phyloP scores from a whole-genome alignment of 2,888 invertebrate genomes.

The Scrobipalpa atriplicella region DNA sequence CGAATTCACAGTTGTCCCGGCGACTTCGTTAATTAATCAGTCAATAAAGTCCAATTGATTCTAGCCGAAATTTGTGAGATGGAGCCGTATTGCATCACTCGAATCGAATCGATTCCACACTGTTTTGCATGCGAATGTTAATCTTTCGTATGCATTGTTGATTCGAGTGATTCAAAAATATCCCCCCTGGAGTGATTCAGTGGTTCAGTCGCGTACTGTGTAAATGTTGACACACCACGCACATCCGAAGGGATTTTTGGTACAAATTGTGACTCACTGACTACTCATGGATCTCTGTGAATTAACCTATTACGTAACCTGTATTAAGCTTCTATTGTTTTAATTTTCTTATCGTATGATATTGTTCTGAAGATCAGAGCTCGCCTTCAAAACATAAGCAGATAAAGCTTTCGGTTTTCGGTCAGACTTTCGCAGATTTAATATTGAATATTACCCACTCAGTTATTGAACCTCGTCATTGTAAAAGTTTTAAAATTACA shows the following conservation, averaged over 20 bases:
- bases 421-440: too few relatives aligned
- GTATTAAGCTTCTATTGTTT: conserved; percentile 45
- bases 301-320: conserved; percentile 45
- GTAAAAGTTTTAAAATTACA: too few relatives aligned
- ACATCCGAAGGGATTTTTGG: conserved; percentile 44
- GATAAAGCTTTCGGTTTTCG: too few relatives aligned
- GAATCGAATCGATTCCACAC: too few relatives aligned
- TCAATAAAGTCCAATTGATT: conserved; percentile 67
- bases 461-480: too few relatives aligned
- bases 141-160: too few relatives aligned
- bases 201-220: conserved; percentile 49
- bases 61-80: conserved; percentile 3
- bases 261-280: conserved; percentile 53
- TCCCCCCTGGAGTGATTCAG: conserved; percentile 56
- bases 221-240: conserved; percentile 50
- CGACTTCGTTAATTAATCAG: conserved; percentile 55
- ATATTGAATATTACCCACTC: too few relatives aligned
- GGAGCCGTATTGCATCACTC: too few relatives aligned
- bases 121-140: too few relatives aligned
- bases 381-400: not conserved
- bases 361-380: conserved; percentile 45
- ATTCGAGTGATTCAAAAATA: too few relatives aligned
- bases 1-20: conserved; percentile 55
- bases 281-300: conserved; percentile 51
- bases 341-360: conserved; percentile 47